These are phyloP conservation scores for Druceiella hillmani DNA, from an alignment of 2,888 invertebrate genomes.

Conservation along the genomic window DNA sequence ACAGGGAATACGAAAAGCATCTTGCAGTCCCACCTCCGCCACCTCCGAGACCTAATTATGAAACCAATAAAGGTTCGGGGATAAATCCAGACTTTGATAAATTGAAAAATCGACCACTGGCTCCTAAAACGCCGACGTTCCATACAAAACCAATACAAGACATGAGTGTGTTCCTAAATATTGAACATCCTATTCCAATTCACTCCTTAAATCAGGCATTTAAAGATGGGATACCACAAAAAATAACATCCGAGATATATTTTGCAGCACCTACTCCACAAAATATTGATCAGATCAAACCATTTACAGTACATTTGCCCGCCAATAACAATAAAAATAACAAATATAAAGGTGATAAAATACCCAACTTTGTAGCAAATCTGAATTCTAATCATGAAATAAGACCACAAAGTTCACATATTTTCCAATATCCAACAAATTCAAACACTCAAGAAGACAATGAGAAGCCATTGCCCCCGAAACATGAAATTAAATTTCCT, in stretches of 20 bases:
- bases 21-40: slow-evolving; percentile 47
- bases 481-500: too few species aligned
- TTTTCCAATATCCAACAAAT: too few species aligned
- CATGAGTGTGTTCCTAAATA: slow-evolving; percentile 44
- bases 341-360: too few species aligned
- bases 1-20: slow-evolving; percentile 47
- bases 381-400: too few species aligned
- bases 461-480: too few species aligned
- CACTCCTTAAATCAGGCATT: slow-evolving; percentile 16
- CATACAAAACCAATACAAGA: slow-evolving; percentile 46
- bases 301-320: slow-evolving; percentile 42
- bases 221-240: slow-evolving; percentile 36
- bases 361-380: too few species aligned
- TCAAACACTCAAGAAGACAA: too few species aligned
- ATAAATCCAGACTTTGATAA: slow-evolving; percentile 33
- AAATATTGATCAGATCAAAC: slow-evolving; percentile 34
- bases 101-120: slow-evolving; percentile 37
- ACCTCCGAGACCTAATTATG: slow-evolving; percentile 36
- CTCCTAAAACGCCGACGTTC: slow-evolving; percentile 37
- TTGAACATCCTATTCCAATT: slow-evolving; percentile 41
- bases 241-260: slow-evolving; percentile 49
- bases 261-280: slow-evolving; percentile 43
- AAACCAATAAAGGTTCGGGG: slow-evolving; percentile 19
- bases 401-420: too few species aligned
- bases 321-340: too few species aligned